Percentiles rank a stretch among this genome's conserved stretches.
Conservation (phyloP, 2,888 invertebrate species). For the Drosophila dives region DNA sequence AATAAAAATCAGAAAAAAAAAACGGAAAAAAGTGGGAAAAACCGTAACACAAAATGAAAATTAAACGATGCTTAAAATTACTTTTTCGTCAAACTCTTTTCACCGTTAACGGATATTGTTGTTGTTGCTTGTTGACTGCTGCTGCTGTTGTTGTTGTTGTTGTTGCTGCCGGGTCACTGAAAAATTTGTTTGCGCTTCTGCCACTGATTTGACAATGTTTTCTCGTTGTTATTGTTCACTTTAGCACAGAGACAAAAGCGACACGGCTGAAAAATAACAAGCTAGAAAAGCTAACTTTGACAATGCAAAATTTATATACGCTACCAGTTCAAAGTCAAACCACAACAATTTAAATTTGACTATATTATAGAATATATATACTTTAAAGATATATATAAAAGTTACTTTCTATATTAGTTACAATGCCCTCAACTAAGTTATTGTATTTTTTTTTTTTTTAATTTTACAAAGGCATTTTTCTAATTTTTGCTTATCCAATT, state of each 20-base stretch:
- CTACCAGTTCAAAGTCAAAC: neutral
- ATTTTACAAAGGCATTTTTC: neutral
- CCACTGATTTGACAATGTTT: conserved; percentile 16
- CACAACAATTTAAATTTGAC: neutral
- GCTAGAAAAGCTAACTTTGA: neutral
- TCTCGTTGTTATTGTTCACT: conserved; percentile 10
- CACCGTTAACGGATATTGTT: conserved; percentile 17
- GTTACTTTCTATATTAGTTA: too few species aligned
- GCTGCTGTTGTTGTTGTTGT: neutral
- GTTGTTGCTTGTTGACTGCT: conserved; percentile 24
- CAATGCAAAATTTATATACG: neutral
- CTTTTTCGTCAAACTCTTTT: conserved; percentile 80
- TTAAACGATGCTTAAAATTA: conserved; percentile 82
- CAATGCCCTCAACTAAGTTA: neutral
- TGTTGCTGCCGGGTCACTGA: conserved; percentile 37
- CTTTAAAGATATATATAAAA: too few species aligned
- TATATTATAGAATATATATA: neutral
- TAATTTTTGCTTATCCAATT: neutral
- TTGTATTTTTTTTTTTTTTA: neutral
- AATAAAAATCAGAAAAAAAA: neutral
- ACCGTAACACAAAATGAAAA: conserved; percentile 71
- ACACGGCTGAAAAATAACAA: conserved; percentile 9
- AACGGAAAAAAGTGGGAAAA: conserved; percentile 20
- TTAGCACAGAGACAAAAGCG: conserved; percentile 26
- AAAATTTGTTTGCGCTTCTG: conserved; percentile 47